Percentiles rank a stretch among this genome's conserved stretches.
phyloP scores from a whole-genome alignment of 92 coral and sea anemone genomes.

The Epizoanthus rinbou region DNA sequence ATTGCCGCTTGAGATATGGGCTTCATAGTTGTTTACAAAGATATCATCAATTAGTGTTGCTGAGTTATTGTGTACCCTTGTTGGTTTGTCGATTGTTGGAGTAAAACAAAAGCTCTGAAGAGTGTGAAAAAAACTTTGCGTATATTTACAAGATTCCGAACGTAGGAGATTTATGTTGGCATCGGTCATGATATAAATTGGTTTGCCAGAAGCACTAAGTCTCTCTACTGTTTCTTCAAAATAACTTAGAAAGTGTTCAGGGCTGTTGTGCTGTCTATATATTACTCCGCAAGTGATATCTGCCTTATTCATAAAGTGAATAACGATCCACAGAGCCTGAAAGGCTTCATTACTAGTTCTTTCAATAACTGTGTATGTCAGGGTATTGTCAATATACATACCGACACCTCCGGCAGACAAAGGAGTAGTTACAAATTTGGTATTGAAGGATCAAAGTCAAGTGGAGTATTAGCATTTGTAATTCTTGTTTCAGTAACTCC shows the following conservation, averaged over 20 bases:
- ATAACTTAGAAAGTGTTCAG: slow-evolving; percentile 48
- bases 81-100: too few relatives aligned
- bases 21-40: too few relatives aligned
- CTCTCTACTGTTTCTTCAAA: slow-evolving; percentile 48
- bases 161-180: too few relatives aligned
- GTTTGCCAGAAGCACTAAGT: background rate
- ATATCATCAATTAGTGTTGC: too few relatives aligned
- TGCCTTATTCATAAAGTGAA: slow-evolving; percentile 27
- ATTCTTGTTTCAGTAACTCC: too few relatives aligned
- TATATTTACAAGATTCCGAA: too few relatives aligned
- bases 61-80: too few relatives aligned
- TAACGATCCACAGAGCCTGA: slow-evolving; percentile 59
- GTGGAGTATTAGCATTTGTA: background rate
- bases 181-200: too few relatives aligned
- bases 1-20: too few relatives aligned
- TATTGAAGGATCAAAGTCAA: slow-evolving; percentile 1
- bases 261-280: slow-evolving; percentile 49
- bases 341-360: slow-evolving; percentile 37
- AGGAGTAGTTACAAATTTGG: slow-evolving; percentile 48
- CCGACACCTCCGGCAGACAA: slow-evolving; percentile 52
- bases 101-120: too few relatives aligned
- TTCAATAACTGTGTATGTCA: slow-evolving; percentile 18
- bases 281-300: slow-evolving; percentile 50
- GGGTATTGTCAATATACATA: slow-evolving; percentile 34
- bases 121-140: too few relatives aligned